phyloP scores from a whole-genome alignment of 2,888 invertebrate species.

The Pseudococcus viburni region DNA sequence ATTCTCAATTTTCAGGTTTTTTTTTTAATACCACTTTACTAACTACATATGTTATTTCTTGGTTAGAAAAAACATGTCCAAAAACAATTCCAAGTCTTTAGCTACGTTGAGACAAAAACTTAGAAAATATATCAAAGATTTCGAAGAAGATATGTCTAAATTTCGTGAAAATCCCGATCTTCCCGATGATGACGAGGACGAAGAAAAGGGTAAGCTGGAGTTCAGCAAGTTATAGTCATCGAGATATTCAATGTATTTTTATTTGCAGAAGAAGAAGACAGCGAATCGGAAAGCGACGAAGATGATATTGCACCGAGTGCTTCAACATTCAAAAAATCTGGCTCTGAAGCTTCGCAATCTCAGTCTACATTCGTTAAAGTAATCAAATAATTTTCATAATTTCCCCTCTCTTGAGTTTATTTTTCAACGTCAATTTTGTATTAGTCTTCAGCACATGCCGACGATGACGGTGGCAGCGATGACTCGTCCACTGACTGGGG shows the following conservation, averaged over 20 bases:
- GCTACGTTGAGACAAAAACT: slow-evolving; percentile 95
- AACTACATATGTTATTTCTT: slow-evolving; percentile 11
- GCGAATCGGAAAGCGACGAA: slow-evolving; percentile 66
- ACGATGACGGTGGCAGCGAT: slow-evolving; percentile 79
- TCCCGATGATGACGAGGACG: slow-evolving; percentile 89
- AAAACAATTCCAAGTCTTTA: slow-evolving; percentile 93
- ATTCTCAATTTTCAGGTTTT: background rate
- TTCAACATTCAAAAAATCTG: slow-evolving; percentile 65
- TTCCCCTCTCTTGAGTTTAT: background rate
- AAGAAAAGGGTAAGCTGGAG: slow-evolving; percentile 72
- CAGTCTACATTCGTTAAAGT: slow-evolving; percentile 66
- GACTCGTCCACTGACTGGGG: slow-evolving; percentile 92
- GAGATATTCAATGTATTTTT: background rate
- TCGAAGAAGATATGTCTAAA: slow-evolving; percentile 88
- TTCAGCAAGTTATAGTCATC: background rate
- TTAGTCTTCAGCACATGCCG: slow-evolving; percentile 65
- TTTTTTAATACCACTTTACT: background rate
- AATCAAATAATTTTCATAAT: background rate
- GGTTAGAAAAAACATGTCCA: slow-evolving; percentile 84
- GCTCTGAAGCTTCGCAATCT: slow-evolving; percentile 53
- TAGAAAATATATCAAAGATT: slow-evolving; percentile 93
- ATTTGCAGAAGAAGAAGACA: slow-evolving; percentile 65
- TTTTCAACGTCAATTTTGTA: background rate
- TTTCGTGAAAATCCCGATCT: slow-evolving; percentile 90
- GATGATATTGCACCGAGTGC: slow-evolving; percentile 58